Conservation (phyloP, 2,113 vertebrate genomes). For the Cavia porcellus region DNA sequence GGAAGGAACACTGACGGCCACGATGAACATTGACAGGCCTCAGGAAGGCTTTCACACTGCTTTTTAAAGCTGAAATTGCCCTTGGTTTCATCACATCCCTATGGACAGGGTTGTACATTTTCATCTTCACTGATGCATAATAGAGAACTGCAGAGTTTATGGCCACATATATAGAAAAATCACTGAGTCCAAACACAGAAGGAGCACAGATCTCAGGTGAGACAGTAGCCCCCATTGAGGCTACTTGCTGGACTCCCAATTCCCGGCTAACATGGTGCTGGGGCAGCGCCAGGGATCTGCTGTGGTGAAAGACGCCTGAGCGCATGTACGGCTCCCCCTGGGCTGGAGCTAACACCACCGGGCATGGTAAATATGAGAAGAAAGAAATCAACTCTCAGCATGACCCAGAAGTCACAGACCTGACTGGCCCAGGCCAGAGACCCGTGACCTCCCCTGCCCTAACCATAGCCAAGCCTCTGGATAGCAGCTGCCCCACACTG, state of each 20-base stretch:
- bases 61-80: not conserved
- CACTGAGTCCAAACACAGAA: not conserved
- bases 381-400: not conserved
- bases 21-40: not conserved
- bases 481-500: no score
- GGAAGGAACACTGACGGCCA: not conserved
- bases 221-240: not conserved
- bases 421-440: no score
- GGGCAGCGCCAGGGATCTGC: not conserved
- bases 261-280: not conserved
- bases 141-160: slow-evolving; percentile 16
- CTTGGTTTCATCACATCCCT: not conserved
- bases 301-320: not conserved
- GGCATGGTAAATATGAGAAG: not conserved
- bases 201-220: slow-evolving; percentile 14
- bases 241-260: not conserved
- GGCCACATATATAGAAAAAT: not conserved
- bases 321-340: not conserved
- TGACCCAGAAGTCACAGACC: not conserved
- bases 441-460: no score
- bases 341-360: not conserved
- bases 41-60: not conserved
- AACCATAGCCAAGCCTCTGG: rapidly evolving
- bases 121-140: slow-evolving; percentile 44
- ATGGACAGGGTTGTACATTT: not conserved